phyloP scores from a whole-genome alignment of 2,888 invertebrate species.

The Synanthedon formicaeformis region DNA sequence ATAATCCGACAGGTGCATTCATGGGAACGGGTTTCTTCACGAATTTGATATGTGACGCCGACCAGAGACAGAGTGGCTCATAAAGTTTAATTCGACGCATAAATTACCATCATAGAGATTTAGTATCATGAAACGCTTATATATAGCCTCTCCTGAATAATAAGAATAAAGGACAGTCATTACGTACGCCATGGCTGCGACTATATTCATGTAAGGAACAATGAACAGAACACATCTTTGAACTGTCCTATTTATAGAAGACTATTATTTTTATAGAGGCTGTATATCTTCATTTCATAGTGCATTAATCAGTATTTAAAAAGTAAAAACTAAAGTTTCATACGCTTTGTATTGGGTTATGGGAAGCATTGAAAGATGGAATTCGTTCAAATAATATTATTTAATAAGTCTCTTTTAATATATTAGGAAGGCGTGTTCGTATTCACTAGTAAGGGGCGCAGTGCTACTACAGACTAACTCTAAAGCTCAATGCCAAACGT shows the following conservation, averaged over 20 bases:
- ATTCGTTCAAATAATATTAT: no score
- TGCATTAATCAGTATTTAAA: background rate
- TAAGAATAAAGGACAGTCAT: conserved; percentile 40
- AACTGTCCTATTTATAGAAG: background rate
- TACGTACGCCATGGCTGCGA: conserved; percentile 21
- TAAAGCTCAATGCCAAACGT: no score
- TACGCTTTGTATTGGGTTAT: no score
- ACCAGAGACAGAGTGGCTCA: conserved; percentile 49
- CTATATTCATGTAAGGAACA: background rate
- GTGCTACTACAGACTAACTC: no score
- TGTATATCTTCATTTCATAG: background rate
- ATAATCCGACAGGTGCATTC: conserved; percentile 51
- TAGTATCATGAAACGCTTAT: conserved; percentile 45
- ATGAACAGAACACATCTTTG: background rate
- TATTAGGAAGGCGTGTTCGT: no score
- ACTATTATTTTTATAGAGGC: background rate
- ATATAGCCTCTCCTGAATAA: conserved; percentile 31
- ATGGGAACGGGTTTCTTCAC: conserved; percentile 28
- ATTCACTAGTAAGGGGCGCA: no score
- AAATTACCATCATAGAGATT: conserved; percentile 49
- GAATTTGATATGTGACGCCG: conserved; percentile 53
- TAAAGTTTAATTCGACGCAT: conserved; percentile 54
- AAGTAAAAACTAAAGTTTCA: background rate
- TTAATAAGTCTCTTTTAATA: no score
- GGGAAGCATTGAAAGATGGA: no score